Percentiles rank a stretch among this genome's conserved stretches.
Conservation (phyloP, 1,140 invertebrate species). For the Hycleus phaleratus region DNA sequence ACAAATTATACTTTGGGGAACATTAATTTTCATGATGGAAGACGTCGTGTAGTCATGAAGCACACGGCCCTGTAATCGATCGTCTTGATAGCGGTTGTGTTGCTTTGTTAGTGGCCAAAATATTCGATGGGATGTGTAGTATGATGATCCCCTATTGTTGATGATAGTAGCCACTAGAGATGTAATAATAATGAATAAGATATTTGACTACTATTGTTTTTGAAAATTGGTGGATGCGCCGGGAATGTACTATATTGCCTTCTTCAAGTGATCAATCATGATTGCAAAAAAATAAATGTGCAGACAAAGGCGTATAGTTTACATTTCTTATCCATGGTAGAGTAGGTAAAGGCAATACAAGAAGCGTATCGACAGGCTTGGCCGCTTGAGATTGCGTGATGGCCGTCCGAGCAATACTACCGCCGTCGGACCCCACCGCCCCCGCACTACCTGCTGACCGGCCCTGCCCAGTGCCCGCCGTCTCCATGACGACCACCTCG, state of each 20-base stretch:
- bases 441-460: slow-evolving; percentile 38
- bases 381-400: slow-evolving; percentile 42
- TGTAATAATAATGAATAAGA: no score
- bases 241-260: no score
- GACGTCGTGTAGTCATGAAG: slow-evolving; percentile 16
- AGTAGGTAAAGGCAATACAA: slow-evolving; percentile 3
- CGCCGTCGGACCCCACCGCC: slow-evolving; percentile 24
- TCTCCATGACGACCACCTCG: slow-evolving; percentile 42
- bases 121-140: background rate
- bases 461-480: slow-evolving; percentile 42
- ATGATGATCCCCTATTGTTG: no score
- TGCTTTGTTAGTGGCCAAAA: background rate
- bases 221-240: no score
- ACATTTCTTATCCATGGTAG: background rate
- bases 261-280: no score
- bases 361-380: slow-evolving; percentile 19
- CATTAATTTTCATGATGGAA: slow-evolving; percentile 45
- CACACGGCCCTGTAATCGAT: slow-evolving; percentile 4
- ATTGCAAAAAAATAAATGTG: no score
- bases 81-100: background rate
- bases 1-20: slow-evolving; percentile 45
- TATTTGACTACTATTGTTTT: no score
- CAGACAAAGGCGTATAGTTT: background rate
- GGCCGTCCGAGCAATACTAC: slow-evolving; percentile 29
- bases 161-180: no score